Evolutionary conservation across 1,140 invertebrate genomes (phyloP), one percentile per base, ranked within the genome.

Genomic region (Drosophila pseudoananassae): DNA sequence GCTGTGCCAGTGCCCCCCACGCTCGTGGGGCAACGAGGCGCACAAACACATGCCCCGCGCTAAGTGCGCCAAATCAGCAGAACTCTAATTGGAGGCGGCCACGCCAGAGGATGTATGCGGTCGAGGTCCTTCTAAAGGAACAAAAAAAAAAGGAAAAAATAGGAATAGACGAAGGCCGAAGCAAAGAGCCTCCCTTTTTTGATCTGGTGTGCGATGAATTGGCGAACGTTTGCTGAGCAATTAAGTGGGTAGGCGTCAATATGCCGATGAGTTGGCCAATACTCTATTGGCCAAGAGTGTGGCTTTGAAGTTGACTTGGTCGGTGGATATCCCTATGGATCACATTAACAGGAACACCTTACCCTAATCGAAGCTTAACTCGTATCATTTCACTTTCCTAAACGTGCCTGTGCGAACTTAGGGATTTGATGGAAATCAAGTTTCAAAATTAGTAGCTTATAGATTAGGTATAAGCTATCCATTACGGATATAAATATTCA

Each of bases 1-100:
- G 40, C 40, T 12, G 7, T 15, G 14, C 6, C 40, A 15, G 38
- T 6, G 12, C 29, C 27, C 27, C 27, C 31, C 20, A 20, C 20
- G 7, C 33, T 17, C 33, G 36, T 36, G 40, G 31, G 47, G 15
- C 72, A 83, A 33, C 58, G 61, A 78, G 61, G 60, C 75, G 43
- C 73, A 66, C 54, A 75, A 60, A 76, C 64, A 77, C 75, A 77
- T 88, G 76, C 68, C 81, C 45, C 47, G 65, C 53, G 78, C 83
- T 78, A 87, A 87, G 83, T 88, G 75, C 83, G 83, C 78, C 83
- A 87, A 87, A 87, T 87, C 83, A 87, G 83, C 83, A 83, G 64
- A 83, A 83, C 83, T 76, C 82, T 87, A 87, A 87, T 87, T 87
- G 83, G 78, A 82, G 82, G 69, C 82, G 76, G 65, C 51, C 33